Percentiles rank a stretch among this genome's conserved stretches.
phyloP scores from a whole-genome alignment of 2,797 vertebrate species.

The Pristis pectinata region DNA sequence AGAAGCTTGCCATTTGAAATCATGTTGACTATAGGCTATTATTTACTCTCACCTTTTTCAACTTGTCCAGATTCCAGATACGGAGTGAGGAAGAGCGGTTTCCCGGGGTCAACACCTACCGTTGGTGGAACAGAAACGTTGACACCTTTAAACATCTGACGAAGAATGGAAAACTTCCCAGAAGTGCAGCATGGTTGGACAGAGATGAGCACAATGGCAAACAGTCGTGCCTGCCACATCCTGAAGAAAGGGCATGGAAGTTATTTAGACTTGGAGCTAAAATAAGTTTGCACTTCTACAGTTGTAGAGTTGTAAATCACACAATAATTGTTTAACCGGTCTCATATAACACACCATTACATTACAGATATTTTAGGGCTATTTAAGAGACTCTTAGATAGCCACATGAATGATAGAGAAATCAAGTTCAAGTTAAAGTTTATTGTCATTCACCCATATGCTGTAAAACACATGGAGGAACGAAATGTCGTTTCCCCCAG shows the following conservation, averaged over 20 bases:
- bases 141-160: conserved; percentile 41
- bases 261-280: neutral
- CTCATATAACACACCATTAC: neutral
- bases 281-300: neutral
- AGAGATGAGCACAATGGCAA: conserved; percentile 37
- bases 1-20: neutral
- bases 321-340: neutral
- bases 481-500: too few species aligned
- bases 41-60: conserved; percentile 58
- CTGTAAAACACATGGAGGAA: too few species aligned
- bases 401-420: too few species aligned
- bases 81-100: conserved; percentile 73
- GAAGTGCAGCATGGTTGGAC: conserved; percentile 40
- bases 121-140: conserved; percentile 41
- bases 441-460: too few species aligned
- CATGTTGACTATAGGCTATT: neutral
- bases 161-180: conserved; percentile 43
- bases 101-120: conserved; percentile 58
- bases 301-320: neutral
- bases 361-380: too few species aligned
- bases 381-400: too few species aligned
- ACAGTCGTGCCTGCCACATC: conserved; percentile 44
- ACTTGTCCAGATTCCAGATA: conserved; percentile 66
- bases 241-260: conserved; percentile 40
- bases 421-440: too few species aligned